Conservation (phyloP, 2,797 vertebrate species). For the Enteromius argenteus region DNA sequence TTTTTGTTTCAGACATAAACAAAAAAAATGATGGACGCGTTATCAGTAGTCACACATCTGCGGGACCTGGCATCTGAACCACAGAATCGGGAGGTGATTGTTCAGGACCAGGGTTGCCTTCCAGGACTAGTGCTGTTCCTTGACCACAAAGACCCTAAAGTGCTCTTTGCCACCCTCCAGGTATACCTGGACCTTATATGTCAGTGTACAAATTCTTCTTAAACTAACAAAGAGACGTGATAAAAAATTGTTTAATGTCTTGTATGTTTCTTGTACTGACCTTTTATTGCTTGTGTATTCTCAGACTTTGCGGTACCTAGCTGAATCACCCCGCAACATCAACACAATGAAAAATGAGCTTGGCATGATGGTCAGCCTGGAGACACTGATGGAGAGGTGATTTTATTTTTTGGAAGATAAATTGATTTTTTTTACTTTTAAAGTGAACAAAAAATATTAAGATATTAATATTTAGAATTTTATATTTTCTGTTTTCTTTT, state of each 20-base stretch:
- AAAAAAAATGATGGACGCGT: slow-evolving; percentile 75
- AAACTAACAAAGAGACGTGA: not conserved
- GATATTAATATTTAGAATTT: not conserved
- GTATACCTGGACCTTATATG: slow-evolving; percentile 59
- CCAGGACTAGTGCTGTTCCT: slow-evolving; percentile 82
- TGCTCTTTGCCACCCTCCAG: slow-evolving; percentile 77
- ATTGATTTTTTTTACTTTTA: not conserved
- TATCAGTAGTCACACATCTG: slow-evolving; percentile 80
- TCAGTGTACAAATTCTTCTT: not conserved
- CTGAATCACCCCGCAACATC: slow-evolving; percentile 77
- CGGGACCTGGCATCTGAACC: slow-evolving; percentile 82
- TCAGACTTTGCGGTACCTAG: slow-evolving; percentile 81
- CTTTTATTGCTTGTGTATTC: not conserved
- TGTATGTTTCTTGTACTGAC: not conserved
- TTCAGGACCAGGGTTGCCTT: slow-evolving; percentile 82
- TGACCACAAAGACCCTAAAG: slow-evolving; percentile 75
- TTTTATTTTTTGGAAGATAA: not conserved
- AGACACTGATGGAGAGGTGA: slow-evolving; percentile 75
- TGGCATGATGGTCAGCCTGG: slow-evolving; percentile 83
- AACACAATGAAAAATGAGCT: slow-evolving; percentile 80
- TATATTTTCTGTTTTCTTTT: not conserved
- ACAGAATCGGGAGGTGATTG: slow-evolving; percentile 80
- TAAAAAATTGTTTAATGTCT: not conserved
- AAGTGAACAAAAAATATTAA: not conserved
- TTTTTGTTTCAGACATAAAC: slow-evolving; percentile 27